Conservation (phyloP, 2,797 vertebrate genomes). For the Falco novaeseelandiae region DNA sequence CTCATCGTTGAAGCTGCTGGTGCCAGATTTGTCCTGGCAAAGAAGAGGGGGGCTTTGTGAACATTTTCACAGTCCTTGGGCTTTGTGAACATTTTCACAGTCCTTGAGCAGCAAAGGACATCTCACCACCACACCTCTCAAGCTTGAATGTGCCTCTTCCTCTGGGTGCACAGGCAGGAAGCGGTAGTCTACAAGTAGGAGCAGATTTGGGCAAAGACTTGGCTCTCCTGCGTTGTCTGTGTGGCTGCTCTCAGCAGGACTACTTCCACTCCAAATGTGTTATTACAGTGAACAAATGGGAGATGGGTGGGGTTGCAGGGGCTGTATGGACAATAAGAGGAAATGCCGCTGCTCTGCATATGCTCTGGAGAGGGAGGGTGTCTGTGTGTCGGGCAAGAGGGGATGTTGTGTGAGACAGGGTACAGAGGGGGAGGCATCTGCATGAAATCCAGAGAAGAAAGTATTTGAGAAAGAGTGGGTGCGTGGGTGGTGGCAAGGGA, state of each 20-base stretch:
- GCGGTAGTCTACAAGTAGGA: not conserved
- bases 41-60: not conserved
- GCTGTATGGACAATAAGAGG: slow-evolving; percentile 30
- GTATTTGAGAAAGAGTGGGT: not conserved
- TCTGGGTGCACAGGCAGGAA: not conserved
- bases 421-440: not conserved
- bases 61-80: not conserved
- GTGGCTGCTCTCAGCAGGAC: not conserved
- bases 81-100: not conserved
- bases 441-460: not conserved
- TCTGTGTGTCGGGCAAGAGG: not conserved
- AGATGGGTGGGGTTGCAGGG: slow-evolving; percentile 30
- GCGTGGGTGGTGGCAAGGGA: not conserved
- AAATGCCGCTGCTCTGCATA: slow-evolving; percentile 40
- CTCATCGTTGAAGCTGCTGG: not conserved
- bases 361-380: not conserved
- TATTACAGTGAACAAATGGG: not conserved
- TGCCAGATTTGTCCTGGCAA: not conserved
- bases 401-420: not conserved
- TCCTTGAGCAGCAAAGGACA: not conserved
- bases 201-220: not conserved
- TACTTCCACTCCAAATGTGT: not conserved
- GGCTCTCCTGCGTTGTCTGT: not conserved
- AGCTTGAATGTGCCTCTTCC: not conserved
- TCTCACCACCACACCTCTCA: not conserved